phyloP scores from a whole-genome alignment of 2,113 vertebrate species.

The Tragelaphus imberbis region DNA sequence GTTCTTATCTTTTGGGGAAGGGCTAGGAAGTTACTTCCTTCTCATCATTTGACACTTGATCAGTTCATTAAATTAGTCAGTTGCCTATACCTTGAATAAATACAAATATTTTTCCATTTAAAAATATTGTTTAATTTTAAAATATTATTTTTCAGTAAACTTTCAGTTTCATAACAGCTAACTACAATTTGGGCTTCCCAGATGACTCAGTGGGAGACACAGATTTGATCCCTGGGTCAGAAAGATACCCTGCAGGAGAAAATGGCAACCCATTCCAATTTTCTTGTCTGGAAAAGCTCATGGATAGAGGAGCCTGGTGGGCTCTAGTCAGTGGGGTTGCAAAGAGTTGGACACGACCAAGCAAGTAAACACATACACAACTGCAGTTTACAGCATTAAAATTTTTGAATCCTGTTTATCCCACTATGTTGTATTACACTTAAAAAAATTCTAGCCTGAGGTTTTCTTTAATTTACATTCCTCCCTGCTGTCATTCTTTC shows the following conservation, averaged over 20 bases:
- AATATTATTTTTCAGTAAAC: constrained; percentile 1
- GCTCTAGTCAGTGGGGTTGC: not conserved
- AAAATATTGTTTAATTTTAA: not conserved
- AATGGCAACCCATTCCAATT: not conserved
- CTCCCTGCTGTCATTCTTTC: not conserved
- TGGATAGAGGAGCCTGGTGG: not conserved
- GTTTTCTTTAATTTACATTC: not conserved
- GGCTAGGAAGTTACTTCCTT: not conserved
- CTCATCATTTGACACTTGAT: not conserved
- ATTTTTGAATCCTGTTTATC: not conserved
- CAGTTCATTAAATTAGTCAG: not conserved
- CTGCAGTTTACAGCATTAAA: not conserved
- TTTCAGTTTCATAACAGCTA: not conserved
- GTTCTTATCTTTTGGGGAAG: not conserved
- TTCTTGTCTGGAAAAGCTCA: not conserved
- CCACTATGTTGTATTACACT: not conserved
- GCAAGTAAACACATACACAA: not conserved
- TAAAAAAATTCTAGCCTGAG: not conserved
- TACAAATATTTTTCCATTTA: not conserved
- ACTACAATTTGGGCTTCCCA: not conserved
- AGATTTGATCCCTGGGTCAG: not conserved
- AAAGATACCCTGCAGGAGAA: not conserved
- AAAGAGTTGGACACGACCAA: not conserved
- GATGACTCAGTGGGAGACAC: not conserved
- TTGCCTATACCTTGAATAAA: not conserved